Conservation (phyloP, 2,888 invertebrate genomes). For the Lasius fuliginosus region DNA sequence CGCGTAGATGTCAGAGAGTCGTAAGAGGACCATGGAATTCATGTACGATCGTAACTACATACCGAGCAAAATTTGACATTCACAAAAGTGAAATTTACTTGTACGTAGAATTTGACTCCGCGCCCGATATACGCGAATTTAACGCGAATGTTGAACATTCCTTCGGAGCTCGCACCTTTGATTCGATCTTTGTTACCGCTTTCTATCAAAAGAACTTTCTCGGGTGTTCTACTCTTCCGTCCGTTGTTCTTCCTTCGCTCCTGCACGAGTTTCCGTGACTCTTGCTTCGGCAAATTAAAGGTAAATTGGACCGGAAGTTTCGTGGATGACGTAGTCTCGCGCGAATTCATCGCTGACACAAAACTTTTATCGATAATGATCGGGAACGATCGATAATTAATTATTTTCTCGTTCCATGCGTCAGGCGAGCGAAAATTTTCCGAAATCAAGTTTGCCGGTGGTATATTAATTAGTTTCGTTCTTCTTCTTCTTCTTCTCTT, state of each 20-base stretch:
- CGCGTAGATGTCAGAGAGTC: conserved; percentile 36
- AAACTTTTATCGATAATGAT: conserved; percentile 57
- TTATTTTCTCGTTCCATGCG: conserved; percentile 36
- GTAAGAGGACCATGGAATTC: not conserved
- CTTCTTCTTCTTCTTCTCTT: conserved; percentile 16
- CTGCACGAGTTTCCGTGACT: conserved; percentile 18
- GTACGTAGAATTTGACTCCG: not conserved
- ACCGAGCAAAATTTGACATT: conserved; percentile 37
- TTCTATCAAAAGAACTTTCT: conserved; percentile 60
- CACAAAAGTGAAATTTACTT: conserved; percentile 19
- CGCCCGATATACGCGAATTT: not conserved
- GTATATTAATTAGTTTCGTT: conserved; percentile 35
- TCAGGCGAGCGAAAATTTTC: conserved; percentile 47
- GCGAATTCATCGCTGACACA: conserved; percentile 5
- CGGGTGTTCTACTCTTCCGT: conserved; percentile 46
- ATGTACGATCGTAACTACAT: conserved; percentile 12
- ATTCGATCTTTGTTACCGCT: conserved; percentile 26
- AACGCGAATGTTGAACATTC: not conserved
- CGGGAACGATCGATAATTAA: conserved; percentile 59
- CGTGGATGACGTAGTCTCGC: conserved; percentile 39
- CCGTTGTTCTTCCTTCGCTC: not conserved
- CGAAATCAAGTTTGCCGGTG: conserved; percentile 31
- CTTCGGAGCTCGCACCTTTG: conserved; percentile 12
- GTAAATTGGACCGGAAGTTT: conserved; percentile 53
- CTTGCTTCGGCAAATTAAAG: conserved; percentile 27